Evolutionary conservation across 2,797 vertebrate genomes (phyloP).

Genomic region (Sternarchorhynchus goeldii): DNA sequence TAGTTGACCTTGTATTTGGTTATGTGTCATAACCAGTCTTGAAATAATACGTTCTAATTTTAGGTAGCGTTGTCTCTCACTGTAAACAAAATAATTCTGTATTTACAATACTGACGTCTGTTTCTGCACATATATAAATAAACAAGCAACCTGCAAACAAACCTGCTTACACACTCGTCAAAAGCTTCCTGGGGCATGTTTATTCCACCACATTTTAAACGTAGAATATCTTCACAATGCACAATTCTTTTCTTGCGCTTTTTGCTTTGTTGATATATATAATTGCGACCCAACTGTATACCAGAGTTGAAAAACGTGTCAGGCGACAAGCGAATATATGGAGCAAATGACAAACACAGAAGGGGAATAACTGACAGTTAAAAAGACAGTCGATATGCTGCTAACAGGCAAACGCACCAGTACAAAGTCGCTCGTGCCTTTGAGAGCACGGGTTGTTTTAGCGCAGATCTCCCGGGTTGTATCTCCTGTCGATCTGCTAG

Average conservation of each 20-base stretch:
- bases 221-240: constrained; percentile 51
- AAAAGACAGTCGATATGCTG: constrained; percentile 79
- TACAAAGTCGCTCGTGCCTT: constrained; percentile 79
- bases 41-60: constrained; percentile 40
- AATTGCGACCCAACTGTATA: constrained; percentile 77
- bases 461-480: constrained; percentile 77
- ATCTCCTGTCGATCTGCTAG: constrained; percentile 74
- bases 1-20: constrained; percentile 4
- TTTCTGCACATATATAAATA: constrained; percentile 49
- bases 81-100: constrained; percentile 46
- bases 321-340: constrained; percentile 75
- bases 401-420: constrained; percentile 79
- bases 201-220: constrained; percentile 59
- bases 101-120: constrained; percentile 48
- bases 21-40: constrained; percentile 29
- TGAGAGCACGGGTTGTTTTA: constrained; percentile 82
- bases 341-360: constrained; percentile 77
- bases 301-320: constrained; percentile 71
- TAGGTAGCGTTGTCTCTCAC: constrained; percentile 41
- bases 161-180: constrained; percentile 40
- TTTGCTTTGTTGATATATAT: constrained; percentile 71
- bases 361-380: constrained; percentile 84
- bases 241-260: constrained; percentile 54
- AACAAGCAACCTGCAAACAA: constrained; percentile 18
- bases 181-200: constrained; percentile 43